Base-by-base conservation (phyloP, 1,140 invertebrate species). In the Triops cancriformis region DNA sequence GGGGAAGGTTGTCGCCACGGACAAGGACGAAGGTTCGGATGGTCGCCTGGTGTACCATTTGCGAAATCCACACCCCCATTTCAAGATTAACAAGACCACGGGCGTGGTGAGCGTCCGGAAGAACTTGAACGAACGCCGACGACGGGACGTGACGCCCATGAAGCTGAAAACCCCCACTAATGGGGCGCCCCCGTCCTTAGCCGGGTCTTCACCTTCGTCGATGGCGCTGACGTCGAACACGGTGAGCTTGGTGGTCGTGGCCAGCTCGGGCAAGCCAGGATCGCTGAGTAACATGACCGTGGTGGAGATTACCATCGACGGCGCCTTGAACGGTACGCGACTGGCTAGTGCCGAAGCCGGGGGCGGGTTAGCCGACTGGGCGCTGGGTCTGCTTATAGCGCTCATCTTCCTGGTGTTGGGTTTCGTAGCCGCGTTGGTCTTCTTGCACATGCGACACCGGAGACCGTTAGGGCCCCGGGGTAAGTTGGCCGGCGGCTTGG, bases 11-110 rank as follows among this genome's bases (percentile, higher is more conserved):
- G 89, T 89, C 14, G 97, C 97, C 4, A 93, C 90, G 0, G 97
- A 98, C 84, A 85, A 91, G 81, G 97, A 98, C 82, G 91, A 92
- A 82, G 96, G 96, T 0, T 90, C 92, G 0, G 96, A 98, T 84
- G 96, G 96, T 3, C 87, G 92, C 72, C 91, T 98, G 0, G 91
- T 96, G 0, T 99, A 98, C 83, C 91, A 94, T 80, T 82, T 97
- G 14, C 91, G 90, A 11, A 91, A 91, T 0, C 91, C 92, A 74
- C 90, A 95, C 85, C 88, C 91, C 0, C 93, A 94, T 82, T 97
- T 98, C 83, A 93, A 93, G 85, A 89, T 99, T 18, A 97, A 98
- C 83, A 87, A 93, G 80, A 96, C 94, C 0, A 95, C 92, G 5
- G 96, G 97, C 1, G 90, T 92, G 0, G 88, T 98, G 28, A 89